Conservation (phyloP, 2,888 invertebrate species). For the Campoplex capitator region DNA sequence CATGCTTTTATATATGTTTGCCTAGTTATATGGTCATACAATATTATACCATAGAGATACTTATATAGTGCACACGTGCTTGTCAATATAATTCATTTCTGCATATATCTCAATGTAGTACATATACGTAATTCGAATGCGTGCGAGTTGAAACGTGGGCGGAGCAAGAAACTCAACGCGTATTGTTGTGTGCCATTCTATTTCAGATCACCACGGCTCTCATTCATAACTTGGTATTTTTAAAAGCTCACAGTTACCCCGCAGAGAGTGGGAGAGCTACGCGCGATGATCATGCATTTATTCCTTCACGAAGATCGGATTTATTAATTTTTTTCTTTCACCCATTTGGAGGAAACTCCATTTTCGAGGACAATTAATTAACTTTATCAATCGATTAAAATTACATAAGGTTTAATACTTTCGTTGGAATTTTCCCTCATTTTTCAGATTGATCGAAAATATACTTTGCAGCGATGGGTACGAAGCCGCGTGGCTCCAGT, state of each 20-base stretch:
- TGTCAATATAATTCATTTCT: conserved; percentile 6
- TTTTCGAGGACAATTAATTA: neutral
- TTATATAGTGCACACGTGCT: conserved; percentile 33
- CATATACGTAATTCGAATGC: conserved; percentile 44
- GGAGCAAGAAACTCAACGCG: conserved; percentile 76
- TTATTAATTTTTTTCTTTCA: neutral
- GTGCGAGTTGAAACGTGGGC: conserved; percentile 76
- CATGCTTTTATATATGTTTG: neutral
- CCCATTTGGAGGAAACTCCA: neutral
- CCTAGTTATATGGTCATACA: neutral
- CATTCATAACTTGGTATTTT: conserved; percentile 84
- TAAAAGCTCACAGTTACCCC: conserved; percentile 78
- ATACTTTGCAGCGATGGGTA: neutral
- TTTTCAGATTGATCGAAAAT: neutral
- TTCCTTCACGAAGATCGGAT: conserved; percentile 31
- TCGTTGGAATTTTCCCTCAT: no score
- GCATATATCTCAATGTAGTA: conserved; percentile 59
- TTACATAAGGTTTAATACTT: no score
- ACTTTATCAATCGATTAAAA: neutral
- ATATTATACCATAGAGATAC: neutral
- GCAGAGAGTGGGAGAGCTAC: conserved; percentile 70
- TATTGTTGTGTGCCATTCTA: conserved; percentile 81
- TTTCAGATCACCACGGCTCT: conserved; percentile 81
- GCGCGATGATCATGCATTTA: conserved; percentile 74
- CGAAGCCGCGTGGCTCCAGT: no score